Evolutionary conservation across 2,888 invertebrate genomes (phyloP).

Genomic region (Xestobium rufovillosum): DNA sequence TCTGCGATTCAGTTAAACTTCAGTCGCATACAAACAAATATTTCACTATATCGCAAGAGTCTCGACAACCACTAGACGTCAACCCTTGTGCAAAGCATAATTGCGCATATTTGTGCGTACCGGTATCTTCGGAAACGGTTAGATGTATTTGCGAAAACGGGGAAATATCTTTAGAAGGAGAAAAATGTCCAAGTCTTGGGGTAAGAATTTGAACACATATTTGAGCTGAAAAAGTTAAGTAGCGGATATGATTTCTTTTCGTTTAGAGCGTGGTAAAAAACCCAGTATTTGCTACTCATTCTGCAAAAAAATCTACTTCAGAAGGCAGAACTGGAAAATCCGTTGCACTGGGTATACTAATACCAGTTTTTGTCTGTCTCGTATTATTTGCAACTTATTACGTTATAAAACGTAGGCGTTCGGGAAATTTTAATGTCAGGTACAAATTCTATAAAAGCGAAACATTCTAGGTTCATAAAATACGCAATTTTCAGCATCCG

Average conservation of each 20-base stretch:
- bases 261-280: no score
- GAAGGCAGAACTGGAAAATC: no score
- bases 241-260: background rate
- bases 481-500: conserved; percentile 36
- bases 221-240: background rate
- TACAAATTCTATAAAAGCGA: conserved; percentile 11
- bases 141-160: conserved; percentile 55
- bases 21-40: conserved; percentile 44
- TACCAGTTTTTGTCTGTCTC: conserved; percentile 16
- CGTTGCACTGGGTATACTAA: conserved; percentile 14
- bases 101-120: conserved; percentile 58
- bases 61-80: conserved; percentile 46
- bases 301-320: no score
- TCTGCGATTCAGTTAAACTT: conserved; percentile 45
- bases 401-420: conserved; percentile 18
- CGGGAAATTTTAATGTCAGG: conserved; percentile 24
- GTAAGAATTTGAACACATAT: conserved; percentile 11
- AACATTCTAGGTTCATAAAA: no score
- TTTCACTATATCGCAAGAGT: conserved; percentile 49
- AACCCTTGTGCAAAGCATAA: conserved; percentile 48
- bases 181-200: conserved; percentile 32
- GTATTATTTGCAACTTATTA: conserved; percentile 20
- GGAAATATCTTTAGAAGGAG: conserved; percentile 34
- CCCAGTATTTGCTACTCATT: no score
- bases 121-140: conserved; percentile 42